Evolutionary conservation across 2,113 vertebrate genomes (phyloP), one percentile per base, ranked within the genome.

Genomic region (Buteo buteo): DNA sequence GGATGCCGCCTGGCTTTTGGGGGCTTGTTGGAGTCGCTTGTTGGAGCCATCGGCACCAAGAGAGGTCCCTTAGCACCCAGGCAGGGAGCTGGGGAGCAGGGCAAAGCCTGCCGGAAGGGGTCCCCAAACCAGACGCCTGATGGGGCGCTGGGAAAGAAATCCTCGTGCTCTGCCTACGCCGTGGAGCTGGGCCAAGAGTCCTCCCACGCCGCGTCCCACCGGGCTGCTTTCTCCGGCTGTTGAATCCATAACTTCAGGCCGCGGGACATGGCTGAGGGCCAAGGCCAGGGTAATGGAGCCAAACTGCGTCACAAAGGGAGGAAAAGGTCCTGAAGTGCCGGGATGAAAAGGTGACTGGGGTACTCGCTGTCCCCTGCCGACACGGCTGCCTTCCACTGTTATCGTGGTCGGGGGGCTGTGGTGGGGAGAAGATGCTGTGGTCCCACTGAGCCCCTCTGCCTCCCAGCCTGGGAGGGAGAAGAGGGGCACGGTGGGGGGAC

Each of bases 301-400:
- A 97, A 95, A 96, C 69, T 97, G 94, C 95, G 93, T 97, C 97
- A 97, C 96, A 93, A 96, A 96, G 71, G 93, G 87, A 96, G 95
- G 97, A 97, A 97, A 95, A 95, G 94, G 95, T 97, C 91, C 86
- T 73, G 89, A 87, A 96, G 86, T 62, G 67, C 86, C 2, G 78
- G 91, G 57, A 94, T 86, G 83, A 94, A 95, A 93, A 95, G 93
- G 95, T 91, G 94, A 95, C 91, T 13, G 17, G 92, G 73, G 88
- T 54, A 79, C 88, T 87, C 2, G 2, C 64, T 92, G 90, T 96
- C 62, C 85, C 78, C 62, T 11, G 57, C 70, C 29, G 7, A 36
- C 65, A 82, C 2, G 0, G 45, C 54, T 3, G 36, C 82, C 80
- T 88, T 50, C 76, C 90, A 79, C 81, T 0, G 0, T 45, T 73